Evolutionary conservation across 2,888 invertebrate species (phyloP), one percentile per base, ranked within the genome.

Genomic region (Tetrapedia diversipes): DNA sequence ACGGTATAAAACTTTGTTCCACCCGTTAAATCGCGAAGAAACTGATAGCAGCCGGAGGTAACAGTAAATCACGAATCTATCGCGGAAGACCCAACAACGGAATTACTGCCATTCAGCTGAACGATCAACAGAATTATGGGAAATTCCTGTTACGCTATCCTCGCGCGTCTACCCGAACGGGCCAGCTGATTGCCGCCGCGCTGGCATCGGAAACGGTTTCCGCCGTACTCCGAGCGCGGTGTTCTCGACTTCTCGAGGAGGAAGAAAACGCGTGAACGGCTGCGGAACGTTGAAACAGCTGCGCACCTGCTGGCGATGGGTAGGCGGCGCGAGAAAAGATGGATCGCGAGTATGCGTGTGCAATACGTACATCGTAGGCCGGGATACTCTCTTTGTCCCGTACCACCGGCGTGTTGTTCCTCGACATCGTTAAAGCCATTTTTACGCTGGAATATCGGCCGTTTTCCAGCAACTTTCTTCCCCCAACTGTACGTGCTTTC

Each of bases 371-470:
- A 93, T 95, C 94, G 87, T 95, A 95, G 51, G 95, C 95, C 86
- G 95, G 95, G 84, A 94, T 92, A 86, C 94, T 93, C 84, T 95
- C 93, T 90, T 94, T 95, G 91, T 95, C 95, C 91, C 93, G 93
- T 89, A 95, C 94, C 86, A 94, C 92, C 59, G 95, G 94, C 83
- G 93, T 93, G 83, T 94, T 94, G 91, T 95, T 95, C 92, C 94
- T 94, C 87, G 94, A 94, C 87, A 93, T 93, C 77, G 93, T 94
- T 86, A 93, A 91, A 75, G 90, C 87, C 90, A 90, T 90, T 63
- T 81, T 27, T 32, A 39, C 22, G n/a, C 0, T 6, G 10, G 22
- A 22, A 24, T 22, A n/a, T 22, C 29, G 24, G 11, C 39, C 24
- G 47, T 45, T 61, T 39, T 49, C 19, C 41, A 29, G 6, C 34